Base-by-base conservation (phyloP, 2,113 vertebrate species). In the Pongo pygmaeus region DNA sequence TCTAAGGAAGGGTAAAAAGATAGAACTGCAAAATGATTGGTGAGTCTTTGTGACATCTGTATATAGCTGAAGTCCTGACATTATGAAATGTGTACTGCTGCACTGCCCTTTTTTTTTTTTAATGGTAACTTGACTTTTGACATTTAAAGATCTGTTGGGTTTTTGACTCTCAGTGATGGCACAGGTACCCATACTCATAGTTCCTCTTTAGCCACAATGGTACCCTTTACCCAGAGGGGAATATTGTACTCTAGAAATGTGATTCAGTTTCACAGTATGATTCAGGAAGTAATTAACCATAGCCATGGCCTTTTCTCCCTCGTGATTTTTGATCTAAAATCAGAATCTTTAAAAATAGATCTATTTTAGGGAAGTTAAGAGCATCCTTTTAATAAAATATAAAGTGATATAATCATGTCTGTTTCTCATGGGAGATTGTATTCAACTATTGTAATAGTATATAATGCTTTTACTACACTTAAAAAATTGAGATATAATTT, bases 401-500 rank as follows among this genome's bases (percentile, higher is more conserved):
- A 59, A 69, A 70, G 59, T 20, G n/a, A 27, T 57, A 40, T 43
- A 77, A 77, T 38, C 17, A 38, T 48, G 57, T 77, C 61, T 69
- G 30, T 83, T 96, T 93, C 30, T 96, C n/a, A 74, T 86, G 30
- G 74, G 80, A 81, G n/a, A 57, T 50, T 17, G 30, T 96, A 88
- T 89, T 96, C 43, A 55, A 48, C 72, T 88, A 61, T 69, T 89
- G 2, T 38, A 59, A 25, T 75, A 86, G 46, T 91, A n/a, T 40
- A 4, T 93, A 50, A 91, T n/a, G 20, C 52, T 93, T 78, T 84
- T 89, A 85, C n/a, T 78, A 64, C 61, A 38, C 40, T 91, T 93
- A 50, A 88, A 83, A 91, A 80, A 78, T 57, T 90, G 89, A 94
- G 43, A 83, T 93, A 52, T 46, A 92, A 92, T 81, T 75, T 38